Base-by-base conservation (phyloP, 2,113 vertebrate genomes). In the Kobus ellipsiprymnus region DNA sequence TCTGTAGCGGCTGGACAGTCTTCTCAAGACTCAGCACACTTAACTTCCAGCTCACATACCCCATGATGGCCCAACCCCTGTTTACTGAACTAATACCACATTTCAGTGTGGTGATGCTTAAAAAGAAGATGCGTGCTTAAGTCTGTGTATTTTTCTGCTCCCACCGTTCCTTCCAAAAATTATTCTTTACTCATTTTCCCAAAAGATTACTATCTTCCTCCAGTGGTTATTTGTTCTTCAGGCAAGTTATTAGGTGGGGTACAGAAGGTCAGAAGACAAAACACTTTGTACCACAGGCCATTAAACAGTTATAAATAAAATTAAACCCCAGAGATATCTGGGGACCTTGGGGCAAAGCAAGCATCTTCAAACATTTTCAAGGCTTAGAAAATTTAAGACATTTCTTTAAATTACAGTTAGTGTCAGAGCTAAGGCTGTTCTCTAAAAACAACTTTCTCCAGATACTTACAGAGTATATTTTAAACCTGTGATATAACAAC, bases 271-370 rank as follows among this genome's bases (percentile, higher is more conserved):
- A 97, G 86, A 82, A 91, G 87, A 98, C 52, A 81, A 93, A 96
- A 83, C 48, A n/a, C 52, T 88, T 86, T 96, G 81, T 86, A 77
- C 92, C 55, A 16, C 19, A 84, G 67, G 23, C 52, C 88, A 94
- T 93, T 97, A 94, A 94, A 81, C 71, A 94, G 86, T 64, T 94
- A 36, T 95, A 98, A 97, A 97, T 97, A 97, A 95, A 96, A 95
- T 97, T 94, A 97, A 96, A 94, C 92, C 71, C n/a, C 23, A 80
- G 36, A 91, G 67, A 93, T 88, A 27, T 30, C 12, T 91, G 89
- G 36, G 27, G 44, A 91, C 82, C 77, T 91, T 92, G 77, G 83
- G 91, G 95, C 55, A 97, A 97, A 30, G 46, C 71, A 95, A 94
- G 12, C 23, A 40, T 88, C 60, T 2, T 16, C 77, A 94, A 96